Percentiles rank a stretch among this genome's conserved stretches.
Conservation (phyloP, 2,797 vertebrate genomes). For the Urocyon cinereoargenteus region DNA sequence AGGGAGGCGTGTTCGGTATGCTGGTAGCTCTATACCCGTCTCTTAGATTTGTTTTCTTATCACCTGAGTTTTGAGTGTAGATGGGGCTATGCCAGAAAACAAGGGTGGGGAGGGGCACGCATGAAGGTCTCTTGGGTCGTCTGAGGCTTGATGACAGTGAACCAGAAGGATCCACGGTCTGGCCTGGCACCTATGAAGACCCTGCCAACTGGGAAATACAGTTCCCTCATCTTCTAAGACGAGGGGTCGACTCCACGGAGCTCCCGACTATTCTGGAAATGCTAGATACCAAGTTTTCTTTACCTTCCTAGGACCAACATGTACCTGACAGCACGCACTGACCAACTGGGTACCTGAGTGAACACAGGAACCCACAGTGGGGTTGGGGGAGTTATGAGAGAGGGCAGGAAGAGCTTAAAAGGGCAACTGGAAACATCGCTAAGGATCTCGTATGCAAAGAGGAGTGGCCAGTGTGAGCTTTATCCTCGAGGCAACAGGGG, state of each 20-base stretch:
- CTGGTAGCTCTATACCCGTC: rapidly evolving
- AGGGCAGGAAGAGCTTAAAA: not conserved
- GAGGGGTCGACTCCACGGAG: rapidly evolving
- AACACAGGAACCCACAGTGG: rapidly evolving
- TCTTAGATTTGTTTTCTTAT: rapidly evolving
- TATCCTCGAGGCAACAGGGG: not conserved
- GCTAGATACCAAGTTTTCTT: rapidly evolving
- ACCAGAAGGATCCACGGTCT: rapidly evolving
- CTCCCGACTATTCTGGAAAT: rapidly evolving
- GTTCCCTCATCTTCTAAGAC: rapidly evolving
- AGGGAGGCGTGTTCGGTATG: rapidly evolving
- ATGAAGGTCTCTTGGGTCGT: rapidly evolving
- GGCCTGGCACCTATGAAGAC: no score
- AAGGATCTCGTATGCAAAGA: not conserved
- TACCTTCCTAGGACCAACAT: rapidly evolving
- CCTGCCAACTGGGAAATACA: rapidly evolving
- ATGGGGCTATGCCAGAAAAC: not conserved
- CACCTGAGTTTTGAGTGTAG: not conserved
- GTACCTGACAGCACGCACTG: rapidly evolving
- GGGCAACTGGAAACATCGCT: no score
- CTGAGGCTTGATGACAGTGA: not conserved
- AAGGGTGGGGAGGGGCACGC: rapidly evolving
- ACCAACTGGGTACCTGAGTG: rapidly evolving
- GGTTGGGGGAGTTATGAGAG: rapidly evolving
- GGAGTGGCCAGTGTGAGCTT: rapidly evolving